Percentiles rank a stretch among this genome's conserved stretches.
Evolutionary conservation across 2,797 vertebrate species (phyloP).

Genomic region (Somateria mollissima): DNA sequence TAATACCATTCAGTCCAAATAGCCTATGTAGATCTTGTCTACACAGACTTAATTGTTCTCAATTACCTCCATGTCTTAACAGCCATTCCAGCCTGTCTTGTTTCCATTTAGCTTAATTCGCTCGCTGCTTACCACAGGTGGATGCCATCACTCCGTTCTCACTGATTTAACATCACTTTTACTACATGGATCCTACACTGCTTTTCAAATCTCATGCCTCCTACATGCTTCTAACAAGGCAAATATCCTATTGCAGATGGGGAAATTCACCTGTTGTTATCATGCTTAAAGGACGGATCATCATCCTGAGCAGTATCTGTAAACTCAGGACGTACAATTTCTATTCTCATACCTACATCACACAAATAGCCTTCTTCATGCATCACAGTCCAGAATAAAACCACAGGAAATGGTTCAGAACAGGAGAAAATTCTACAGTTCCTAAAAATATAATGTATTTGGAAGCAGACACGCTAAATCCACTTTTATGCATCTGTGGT

Average conservation of each 20-base stretch:
- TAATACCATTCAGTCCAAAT: conserved; percentile 37
- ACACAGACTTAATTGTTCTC: conserved; percentile 55
- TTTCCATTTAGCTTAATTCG: conserved; percentile 28
- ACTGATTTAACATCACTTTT: background rate
- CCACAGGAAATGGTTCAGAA: conserved; percentile 47
- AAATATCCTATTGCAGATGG: background rate
- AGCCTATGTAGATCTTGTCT: conserved; percentile 60
- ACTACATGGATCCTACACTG: background rate
- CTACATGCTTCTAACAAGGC: background rate
- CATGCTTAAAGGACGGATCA: background rate
- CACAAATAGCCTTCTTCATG: conserved; percentile 24
- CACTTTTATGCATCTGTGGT: background rate
- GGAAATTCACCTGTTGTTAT: background rate
- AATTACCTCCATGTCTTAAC: conserved; percentile 58
- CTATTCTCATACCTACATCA: conserved; percentile 27
- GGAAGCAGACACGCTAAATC: conserved; percentile 13
- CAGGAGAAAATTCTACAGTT: conserved; percentile 36
- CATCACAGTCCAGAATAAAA: conserved; percentile 5
- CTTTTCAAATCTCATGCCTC: background rate
- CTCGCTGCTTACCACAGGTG: conserved; percentile 15
- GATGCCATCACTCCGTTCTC: background rate
- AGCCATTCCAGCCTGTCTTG: background rate
- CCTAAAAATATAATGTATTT: conserved; percentile 43
- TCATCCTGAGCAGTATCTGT: background rate
- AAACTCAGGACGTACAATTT: background rate